Evolutionary conservation across 1,140 invertebrate species (phyloP), one percentile per base, ranked within the genome.

Genomic region (Diprion similis): DNA sequence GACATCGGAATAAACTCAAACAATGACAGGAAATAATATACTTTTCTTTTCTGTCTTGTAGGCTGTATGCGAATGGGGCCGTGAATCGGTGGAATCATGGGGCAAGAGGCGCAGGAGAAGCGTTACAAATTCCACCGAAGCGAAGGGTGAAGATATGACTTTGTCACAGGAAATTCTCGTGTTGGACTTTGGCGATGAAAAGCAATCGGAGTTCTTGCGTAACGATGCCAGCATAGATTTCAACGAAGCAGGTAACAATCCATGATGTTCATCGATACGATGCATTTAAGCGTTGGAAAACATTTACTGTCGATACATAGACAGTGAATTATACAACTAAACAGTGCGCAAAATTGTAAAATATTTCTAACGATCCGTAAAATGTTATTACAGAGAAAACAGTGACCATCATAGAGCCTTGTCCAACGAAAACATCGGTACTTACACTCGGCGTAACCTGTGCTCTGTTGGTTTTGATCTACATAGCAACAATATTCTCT

Each of bases 141-240:
- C 91, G 74, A 92, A 94, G 76, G 92, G 94, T 66, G 95, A 96
- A 79, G 95, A 97, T 83, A 97, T 97, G 95, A 97, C 96, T 72
- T 91, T 98, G 46, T 97, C 96, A 9, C 96, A 97, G 84, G 96
- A 98, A 87, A 97, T 98, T 82, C 88, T 98, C 7, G 96, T 98
- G 7, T 88, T 98, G 18, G 96, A 97, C 87, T 95, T 96, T 80
- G 95, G 95, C 24, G 96, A 97, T 87, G 95, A 97, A 68, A 95
- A 96, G 80, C 94, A 94, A 78, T 92, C 92, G 1, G 93, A 95
- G 68, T 95, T 93, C 84, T 89, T 95, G 47, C 93, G 93, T 81
- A 93, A 90, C 64, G 94, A 94, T 80, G 91, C 91, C 7, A 95
- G 93, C 85, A 91, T 94, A 79, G 94, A 95, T 81, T 95, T 93